Percentiles rank a stretch among this genome's conserved stretches.
phyloP scores from a whole-genome alignment of 2,797 vertebrate species.

The Oryzias dopingdopingensis region DNA sequence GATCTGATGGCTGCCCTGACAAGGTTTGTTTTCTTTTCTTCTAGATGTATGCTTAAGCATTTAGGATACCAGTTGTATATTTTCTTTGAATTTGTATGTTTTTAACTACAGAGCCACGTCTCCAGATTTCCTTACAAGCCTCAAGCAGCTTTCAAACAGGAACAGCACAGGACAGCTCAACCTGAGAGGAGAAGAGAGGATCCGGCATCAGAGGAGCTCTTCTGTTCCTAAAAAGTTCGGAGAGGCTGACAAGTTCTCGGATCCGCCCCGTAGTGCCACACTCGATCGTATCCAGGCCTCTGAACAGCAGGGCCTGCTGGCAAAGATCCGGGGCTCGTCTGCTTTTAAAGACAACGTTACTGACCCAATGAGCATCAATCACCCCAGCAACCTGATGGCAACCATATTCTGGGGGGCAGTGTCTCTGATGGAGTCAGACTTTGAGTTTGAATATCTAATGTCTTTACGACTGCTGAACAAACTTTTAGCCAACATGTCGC shows the following conservation, averaged over 20 bases:
- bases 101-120: slow-evolving; percentile 85
- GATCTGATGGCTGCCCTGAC: slow-evolving; percentile 90
- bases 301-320: slow-evolving; percentile 84
- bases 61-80: neutral
- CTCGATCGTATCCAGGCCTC: slow-evolving; percentile 94
- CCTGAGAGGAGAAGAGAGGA: slow-evolving; percentile 81
- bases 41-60: neutral
- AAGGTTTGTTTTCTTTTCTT: slow-evolving; percentile 74
- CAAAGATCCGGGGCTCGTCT: slow-evolving; percentile 83
- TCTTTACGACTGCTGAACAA: slow-evolving; percentile 89
- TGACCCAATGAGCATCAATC: slow-evolving; percentile 87
- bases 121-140: slow-evolving; percentile 86
- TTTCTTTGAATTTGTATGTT: slow-evolving; percentile 1
- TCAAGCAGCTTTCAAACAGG: slow-evolving; percentile 86
- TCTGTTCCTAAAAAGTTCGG: slow-evolving; percentile 98
- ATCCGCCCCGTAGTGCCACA: slow-evolving; percentile 93
- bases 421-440: slow-evolving; percentile 98
- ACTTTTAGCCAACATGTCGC: slow-evolving; percentile 86
- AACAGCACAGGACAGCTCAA: slow-evolving; percentile 96
- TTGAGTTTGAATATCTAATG: slow-evolving; percentile 99
- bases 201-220: slow-evolving; percentile 94
- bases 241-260: slow-evolving; percentile 79
- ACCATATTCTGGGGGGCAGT: slow-evolving; percentile 97
- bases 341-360: slow-evolving; percentile 82
- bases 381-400: slow-evolving; percentile 91